Evolutionary conservation across 2,113 vertebrate genomes (phyloP).

Genomic region (Sander lucioperca): DNA sequence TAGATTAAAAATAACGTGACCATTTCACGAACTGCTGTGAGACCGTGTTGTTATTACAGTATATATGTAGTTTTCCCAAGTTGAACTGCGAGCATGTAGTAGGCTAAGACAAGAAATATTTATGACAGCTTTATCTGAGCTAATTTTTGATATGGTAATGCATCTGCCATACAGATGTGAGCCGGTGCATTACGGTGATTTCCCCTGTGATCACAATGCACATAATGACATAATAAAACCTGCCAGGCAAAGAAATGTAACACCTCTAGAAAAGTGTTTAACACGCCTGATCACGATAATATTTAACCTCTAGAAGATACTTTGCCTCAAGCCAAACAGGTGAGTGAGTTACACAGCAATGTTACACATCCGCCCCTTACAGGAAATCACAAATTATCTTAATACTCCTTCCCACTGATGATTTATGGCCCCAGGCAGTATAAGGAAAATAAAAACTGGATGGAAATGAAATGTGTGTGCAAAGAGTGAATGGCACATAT

Average conservation of each 20-base stretch:
- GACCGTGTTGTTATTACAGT: not conserved
- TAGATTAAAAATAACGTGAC: too few relatives aligned
- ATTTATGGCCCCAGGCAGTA: slow-evolving; percentile 42
- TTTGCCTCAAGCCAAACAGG: slow-evolving; percentile 58
- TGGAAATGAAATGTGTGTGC: slow-evolving; percentile 46
- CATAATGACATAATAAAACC: slow-evolving; percentile 62
- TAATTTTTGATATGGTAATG: slow-evolving; percentile 30
- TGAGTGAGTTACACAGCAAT: slow-evolving; percentile 46
- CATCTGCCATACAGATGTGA: slow-evolving; percentile 62
- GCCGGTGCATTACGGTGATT: slow-evolving; percentile 50
- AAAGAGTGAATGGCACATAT: slow-evolving; percentile 35
- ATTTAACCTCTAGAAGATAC: slow-evolving; percentile 61
- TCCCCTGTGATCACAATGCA: slow-evolving; percentile 50
- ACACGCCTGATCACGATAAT: slow-evolving; percentile 34
- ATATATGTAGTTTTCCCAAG: not conserved
- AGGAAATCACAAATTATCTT: slow-evolving; percentile 67
- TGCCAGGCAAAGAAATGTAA: slow-evolving; percentile 34
- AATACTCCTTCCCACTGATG: slow-evolving; percentile 32
- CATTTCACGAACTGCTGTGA: too few relatives aligned
- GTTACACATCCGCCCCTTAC: slow-evolving; percentile 49
- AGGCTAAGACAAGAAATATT: slow-evolving; percentile 9
- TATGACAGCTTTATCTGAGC: slow-evolving; percentile 15
- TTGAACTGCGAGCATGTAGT: not conserved
- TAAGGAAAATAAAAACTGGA: slow-evolving; percentile 26
- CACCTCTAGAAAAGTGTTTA: slow-evolving; percentile 38